These are phyloP conservation scores for Chloropsis cyanopogon DNA, from an alignment of 2,113 vertebrate species.

Conservation along the genomic window DNA sequence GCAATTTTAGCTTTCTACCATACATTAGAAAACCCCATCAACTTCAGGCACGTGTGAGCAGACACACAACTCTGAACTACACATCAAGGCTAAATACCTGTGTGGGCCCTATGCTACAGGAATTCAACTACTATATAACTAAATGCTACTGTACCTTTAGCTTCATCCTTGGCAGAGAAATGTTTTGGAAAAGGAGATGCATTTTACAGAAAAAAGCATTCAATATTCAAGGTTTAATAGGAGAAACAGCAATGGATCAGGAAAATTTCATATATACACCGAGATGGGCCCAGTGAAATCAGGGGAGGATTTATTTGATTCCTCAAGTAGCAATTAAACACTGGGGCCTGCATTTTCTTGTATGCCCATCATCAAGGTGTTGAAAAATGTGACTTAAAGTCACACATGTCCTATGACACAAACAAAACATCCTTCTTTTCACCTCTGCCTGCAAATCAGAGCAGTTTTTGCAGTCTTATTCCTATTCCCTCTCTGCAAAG, in stretches of 20 bases:
- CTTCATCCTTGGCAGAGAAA: neutral
- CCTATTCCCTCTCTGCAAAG: neutral
- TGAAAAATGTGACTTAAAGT: neutral
- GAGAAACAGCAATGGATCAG: neutral
- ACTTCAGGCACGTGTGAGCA: neutral
- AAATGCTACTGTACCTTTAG: slow-evolving; percentile 37
- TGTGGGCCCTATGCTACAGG: neutral
- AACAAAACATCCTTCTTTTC: neutral
- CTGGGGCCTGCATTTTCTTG: neutral
- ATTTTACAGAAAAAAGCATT: neutral
- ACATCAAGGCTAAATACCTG: neutral
- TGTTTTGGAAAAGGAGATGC: neutral
- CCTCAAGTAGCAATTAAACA: neutral
- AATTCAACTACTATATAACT: neutral
- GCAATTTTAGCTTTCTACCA: neutral
- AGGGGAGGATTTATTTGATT: neutral
- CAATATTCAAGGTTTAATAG: neutral
- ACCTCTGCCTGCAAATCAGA: neutral
- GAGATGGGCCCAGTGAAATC: neutral
- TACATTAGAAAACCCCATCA: neutral
- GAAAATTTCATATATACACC: neutral
- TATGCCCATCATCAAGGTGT: neutral
- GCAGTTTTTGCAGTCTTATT: neutral
- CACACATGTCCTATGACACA: neutral
- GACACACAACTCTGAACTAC: neutral